Conservation (phyloP, 2,113 vertebrate genomes). For the Herpetotheres cachinnans region DNA sequence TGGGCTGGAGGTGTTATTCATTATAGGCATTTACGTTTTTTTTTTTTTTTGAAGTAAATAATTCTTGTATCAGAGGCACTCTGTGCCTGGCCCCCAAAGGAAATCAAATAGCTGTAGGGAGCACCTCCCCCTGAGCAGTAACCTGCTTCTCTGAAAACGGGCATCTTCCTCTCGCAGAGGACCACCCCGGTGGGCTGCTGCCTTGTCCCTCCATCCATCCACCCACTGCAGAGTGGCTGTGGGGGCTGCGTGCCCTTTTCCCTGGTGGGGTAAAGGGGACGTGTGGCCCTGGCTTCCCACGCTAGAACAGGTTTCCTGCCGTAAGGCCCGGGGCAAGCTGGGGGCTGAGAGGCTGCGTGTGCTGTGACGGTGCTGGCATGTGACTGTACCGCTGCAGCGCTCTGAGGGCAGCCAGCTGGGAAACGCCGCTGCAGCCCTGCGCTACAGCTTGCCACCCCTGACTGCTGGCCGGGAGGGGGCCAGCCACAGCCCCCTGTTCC, state of each 20-base stretch:
- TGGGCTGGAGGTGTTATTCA: background rate
- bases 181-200: accelerated
- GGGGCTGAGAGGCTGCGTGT: background rate
- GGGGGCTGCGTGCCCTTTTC: background rate
- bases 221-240: accelerated
- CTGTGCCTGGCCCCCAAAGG: accelerated
- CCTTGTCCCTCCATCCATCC: accelerated
- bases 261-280: background rate
- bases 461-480: accelerated
- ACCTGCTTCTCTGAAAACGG: accelerated
- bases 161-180: background rate
- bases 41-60: too few species aligned
- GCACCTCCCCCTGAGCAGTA: accelerated
- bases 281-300: background rate
- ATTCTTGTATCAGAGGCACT: too few species aligned
- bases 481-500: background rate
- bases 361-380: background rate
- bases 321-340: background rate
- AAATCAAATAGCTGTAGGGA: accelerated
- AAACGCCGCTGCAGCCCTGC: background rate
- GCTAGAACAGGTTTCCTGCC: background rate
- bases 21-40: too few species aligned
- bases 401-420: background rate
- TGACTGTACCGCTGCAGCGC: accelerated
- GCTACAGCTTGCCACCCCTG: background rate